Base-by-base conservation (phyloP, 2,797 vertebrate species). In the Hoplostethus mediterraneus region DNA sequence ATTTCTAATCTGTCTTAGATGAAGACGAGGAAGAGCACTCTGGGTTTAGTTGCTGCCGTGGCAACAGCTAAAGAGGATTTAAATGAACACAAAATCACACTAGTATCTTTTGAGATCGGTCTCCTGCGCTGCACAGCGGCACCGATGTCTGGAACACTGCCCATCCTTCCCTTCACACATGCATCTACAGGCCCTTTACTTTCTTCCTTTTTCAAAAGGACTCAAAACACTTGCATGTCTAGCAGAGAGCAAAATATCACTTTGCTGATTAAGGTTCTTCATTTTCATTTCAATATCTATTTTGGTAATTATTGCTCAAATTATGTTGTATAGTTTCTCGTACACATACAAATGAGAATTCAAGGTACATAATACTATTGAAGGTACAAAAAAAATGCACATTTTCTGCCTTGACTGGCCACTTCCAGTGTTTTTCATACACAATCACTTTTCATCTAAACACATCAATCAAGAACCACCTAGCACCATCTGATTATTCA, bases 221-320 rank as follows among this genome's bases (percentile, higher is more conserved):
- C 42, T 73, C 30, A 54, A 51, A 62, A 71, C 31, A 38, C 49
- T 64, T 65, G 12, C 60, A 53, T 49, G 6, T 71, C 47, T 42
- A 21, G 16, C 31, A 48, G 13, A 74, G 11, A 5, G 14, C 65
- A 48, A 49, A 64, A 80, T 57, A 63, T 60, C 25, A 49, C 8
- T 82, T 80, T 79, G 45, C 36, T 58, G 21, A 85, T 81, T 10
- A 55, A 33, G n/a, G 42, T 61, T 70, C 67, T 69, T 63, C 52
- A 33, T 71, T 21, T 51, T 77, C 33, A 77, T 72, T 63, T 55
- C 36, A 62, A 76, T 36, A 69, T 66, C 28, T 49, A 53, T 74
- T 14, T 61, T 63, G 30, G 38, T 67, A 75, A 54, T 88, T 90
- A 90, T 91, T 90, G 86, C 84, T 85, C 67, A 80, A 80, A 76